Conservation (phyloP, 2,113 vertebrate species). For the Phalacrocorax pelagicus region DNA sequence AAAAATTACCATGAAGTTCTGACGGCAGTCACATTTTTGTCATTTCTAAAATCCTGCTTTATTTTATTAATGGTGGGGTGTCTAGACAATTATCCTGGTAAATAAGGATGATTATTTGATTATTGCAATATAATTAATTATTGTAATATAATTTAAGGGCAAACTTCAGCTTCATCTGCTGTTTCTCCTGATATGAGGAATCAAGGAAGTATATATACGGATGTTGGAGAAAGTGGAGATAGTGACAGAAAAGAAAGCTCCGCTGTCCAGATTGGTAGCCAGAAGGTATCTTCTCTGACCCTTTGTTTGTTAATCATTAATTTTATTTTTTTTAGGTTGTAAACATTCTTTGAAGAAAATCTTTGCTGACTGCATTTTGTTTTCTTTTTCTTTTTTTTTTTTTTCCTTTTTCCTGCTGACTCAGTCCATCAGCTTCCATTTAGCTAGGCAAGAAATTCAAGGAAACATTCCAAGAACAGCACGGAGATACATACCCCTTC, state of each 20-base stretch:
- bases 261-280: not conserved
- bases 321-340: not conserved
- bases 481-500: not conserved
- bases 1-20: not conserved
- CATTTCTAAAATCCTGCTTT: not conserved
- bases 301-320: not conserved
- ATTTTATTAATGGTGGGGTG: not conserved
- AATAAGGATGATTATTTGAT: not conserved
- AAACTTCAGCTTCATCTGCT: not conserved
- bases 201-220: not conserved
- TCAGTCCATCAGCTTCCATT: slow-evolving; percentile 6
- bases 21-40: not conserved
- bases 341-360: not conserved
- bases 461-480: not conserved
- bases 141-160: not conserved
- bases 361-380: not conserved
- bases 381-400: not conserved
- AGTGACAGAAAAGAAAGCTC: not conserved
- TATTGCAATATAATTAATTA: not conserved
- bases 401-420: not conserved
- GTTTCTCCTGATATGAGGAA: not conserved
- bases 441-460: slow-evolving; percentile 17
- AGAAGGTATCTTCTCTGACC: not conserved
- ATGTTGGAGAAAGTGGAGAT: not conserved
- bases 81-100: not conserved